phyloP scores from a whole-genome alignment of 30 jellyfish, hydroid and myxozoan species.

The Rhopilema esculentum region DNA sequence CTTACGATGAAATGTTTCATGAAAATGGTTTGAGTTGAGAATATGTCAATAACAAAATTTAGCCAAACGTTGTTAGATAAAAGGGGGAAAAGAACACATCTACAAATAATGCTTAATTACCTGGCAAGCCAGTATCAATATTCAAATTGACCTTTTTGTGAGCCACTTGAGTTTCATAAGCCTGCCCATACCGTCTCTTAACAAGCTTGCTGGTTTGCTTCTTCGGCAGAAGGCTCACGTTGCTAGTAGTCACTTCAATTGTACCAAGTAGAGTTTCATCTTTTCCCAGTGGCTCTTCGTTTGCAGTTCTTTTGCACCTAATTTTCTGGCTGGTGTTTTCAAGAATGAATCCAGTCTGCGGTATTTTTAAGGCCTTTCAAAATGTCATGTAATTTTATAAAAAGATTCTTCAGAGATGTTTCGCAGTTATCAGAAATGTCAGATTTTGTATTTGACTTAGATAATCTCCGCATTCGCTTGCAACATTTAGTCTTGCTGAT shows the following conservation, averaged over 20 bases:
- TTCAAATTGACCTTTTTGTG: conserved; percentile 23
- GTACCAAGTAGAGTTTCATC: conserved; percentile 5
- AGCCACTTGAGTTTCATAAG: conserved; percentile 29
- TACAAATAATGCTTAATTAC: neutral
- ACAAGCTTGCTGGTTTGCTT: neutral
- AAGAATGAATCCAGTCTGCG: conserved; percentile 50
- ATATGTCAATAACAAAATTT: neutral
- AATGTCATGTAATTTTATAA: conserved; percentile 5
- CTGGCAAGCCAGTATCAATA: conserved; percentile 24
- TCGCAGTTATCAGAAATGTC: conserved; percentile 27
- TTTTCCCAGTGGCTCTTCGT: conserved; percentile 1
- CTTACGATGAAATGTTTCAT: neutral
- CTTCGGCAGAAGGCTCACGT: conserved; percentile 3
- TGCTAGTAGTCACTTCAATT: neutral
- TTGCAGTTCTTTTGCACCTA: conserved; percentile 11
- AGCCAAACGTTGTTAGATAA: neutral
- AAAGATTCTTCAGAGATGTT: conserved; percentile 7
- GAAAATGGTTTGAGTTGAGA: neutral
- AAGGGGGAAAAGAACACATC: neutral
- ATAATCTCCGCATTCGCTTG: conserved; percentile 40
- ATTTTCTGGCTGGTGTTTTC: conserved; percentile 18
- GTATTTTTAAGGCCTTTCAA: conserved; percentile 20
- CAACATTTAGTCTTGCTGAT: conserved; percentile 5
- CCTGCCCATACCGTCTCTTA: conserved; percentile 33
- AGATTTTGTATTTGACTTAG: conserved; percentile 46